These are phyloP conservation scores for Cataglyphis rosenhaueri DNA, from an alignment of 2,888 invertebrate species.

Conservation along the genomic window DNA sequence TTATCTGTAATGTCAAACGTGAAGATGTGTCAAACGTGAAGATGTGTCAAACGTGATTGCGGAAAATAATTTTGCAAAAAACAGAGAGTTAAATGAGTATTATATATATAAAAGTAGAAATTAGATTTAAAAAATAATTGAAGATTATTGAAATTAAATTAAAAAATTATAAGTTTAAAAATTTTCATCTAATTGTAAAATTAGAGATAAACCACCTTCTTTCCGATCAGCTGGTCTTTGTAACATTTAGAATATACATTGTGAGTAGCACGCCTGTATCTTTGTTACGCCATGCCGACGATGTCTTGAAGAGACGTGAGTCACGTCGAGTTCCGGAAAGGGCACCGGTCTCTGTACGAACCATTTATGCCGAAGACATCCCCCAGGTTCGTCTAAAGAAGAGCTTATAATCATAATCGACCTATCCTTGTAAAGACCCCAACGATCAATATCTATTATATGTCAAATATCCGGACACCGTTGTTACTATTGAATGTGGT, in stretches of 20 bases:
- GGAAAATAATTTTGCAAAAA: background rate
- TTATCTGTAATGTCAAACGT: background rate
- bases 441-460: conserved; percentile 34
- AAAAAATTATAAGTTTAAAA: background rate
- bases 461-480: background rate
- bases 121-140: background rate
- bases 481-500: background rate
- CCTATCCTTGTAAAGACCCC: conserved; percentile 18
- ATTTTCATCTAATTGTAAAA: background rate
- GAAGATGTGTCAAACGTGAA: background rate
- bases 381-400: background rate
- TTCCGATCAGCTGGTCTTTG: conserved; percentile 51
- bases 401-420: conserved; percentile 15
- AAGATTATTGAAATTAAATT: background rate
- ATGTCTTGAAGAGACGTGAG: conserved; percentile 33
- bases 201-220: conserved; percentile 11
- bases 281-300: conserved; percentile 23
- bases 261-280: conserved; percentile 43
- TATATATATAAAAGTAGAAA: background rate
- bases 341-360: background rate
- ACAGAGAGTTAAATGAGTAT: background rate
- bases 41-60: background rate
- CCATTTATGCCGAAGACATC: conserved; percentile 25
- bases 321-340: conserved; percentile 32
- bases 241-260: conserved; percentile 20